These are phyloP conservation scores for Ictidomys tridecemlineatus DNA, from an alignment of 2,113 vertebrate species.

Conservation along the genomic window DNA sequence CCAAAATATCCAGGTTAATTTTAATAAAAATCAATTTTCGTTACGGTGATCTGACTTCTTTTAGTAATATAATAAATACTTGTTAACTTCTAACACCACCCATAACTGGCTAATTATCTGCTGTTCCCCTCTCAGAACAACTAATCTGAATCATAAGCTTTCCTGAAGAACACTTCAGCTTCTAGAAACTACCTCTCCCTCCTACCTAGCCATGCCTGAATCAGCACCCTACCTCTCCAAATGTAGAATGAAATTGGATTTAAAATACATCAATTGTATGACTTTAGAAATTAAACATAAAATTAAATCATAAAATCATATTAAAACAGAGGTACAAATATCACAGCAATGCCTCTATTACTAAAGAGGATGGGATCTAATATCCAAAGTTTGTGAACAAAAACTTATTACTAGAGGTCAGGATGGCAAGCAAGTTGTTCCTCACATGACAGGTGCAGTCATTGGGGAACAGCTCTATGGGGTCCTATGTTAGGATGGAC, in stretches of 20 bases:
- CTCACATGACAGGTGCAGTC: background rate
- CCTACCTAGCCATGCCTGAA: background rate
- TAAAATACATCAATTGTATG: background rate
- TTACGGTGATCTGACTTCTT: background rate
- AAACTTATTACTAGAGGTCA: background rate
- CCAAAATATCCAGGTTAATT: background rate
- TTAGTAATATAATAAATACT: constrained; percentile 17
- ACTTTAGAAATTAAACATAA: constrained; percentile 54
- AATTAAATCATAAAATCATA: constrained; percentile 6
- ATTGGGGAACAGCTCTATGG: background rate
- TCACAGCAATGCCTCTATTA: background rate
- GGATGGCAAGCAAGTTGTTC: background rate
- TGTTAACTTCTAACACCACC: background rate
- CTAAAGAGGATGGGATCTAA: background rate
- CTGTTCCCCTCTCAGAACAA: background rate
- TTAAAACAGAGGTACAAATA: constrained; percentile 31
- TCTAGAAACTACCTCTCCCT: background rate
- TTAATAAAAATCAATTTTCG: constrained; percentile 43
- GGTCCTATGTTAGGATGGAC: background rate
- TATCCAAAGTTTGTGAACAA: background rate
- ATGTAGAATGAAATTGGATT: background rate
- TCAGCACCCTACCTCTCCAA: background rate
- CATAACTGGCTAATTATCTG: background rate
- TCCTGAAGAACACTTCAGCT: background rate
- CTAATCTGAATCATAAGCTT: background rate